Evolutionary conservation across 2,113 vertebrate genomes (phyloP).

Genomic region (Circaetus cinerascens): DNA sequence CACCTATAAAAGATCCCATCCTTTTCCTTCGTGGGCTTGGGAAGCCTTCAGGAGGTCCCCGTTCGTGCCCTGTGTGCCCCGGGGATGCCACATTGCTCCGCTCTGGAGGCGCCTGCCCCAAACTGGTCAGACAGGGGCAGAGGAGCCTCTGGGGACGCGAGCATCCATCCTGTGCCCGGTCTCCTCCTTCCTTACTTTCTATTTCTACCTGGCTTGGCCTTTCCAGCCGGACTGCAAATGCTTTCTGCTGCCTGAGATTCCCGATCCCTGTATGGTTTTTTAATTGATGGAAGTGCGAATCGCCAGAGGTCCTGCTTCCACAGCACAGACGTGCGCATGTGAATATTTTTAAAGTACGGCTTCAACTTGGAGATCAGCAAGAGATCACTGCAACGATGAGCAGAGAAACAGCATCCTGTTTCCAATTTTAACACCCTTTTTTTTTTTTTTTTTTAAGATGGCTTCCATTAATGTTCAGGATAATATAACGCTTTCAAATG

Average conservation of each 20-base stretch:
- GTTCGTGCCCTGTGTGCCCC: fast-evolving
- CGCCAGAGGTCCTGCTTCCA: neutral
- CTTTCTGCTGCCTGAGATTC: neutral
- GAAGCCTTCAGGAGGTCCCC: neutral
- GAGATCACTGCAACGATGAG: neutral
- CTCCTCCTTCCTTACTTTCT: neutral
- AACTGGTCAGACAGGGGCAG: neutral
- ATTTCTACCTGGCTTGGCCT: neutral
- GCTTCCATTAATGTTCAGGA: neutral
- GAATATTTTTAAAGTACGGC: neutral
- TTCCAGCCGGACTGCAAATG: neutral
- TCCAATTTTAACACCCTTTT: neutral
- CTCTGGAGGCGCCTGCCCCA: neutral
- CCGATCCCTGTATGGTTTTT: neutral
- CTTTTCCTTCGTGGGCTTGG: neutral
- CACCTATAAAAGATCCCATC: neutral
- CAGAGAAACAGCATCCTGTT: neutral
- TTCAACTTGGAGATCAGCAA: neutral
- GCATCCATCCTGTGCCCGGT: fast-evolving
- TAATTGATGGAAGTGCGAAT: neutral
- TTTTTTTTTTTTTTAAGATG: neutral
- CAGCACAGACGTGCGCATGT: neutral
- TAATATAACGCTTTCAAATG: neutral
- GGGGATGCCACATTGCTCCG: neutral
- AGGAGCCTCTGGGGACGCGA: fast-evolving